These are phyloP conservation scores for Vultur gryphus DNA, from an alignment of 2,797 vertebrate species.

Conservation along the genomic window DNA sequence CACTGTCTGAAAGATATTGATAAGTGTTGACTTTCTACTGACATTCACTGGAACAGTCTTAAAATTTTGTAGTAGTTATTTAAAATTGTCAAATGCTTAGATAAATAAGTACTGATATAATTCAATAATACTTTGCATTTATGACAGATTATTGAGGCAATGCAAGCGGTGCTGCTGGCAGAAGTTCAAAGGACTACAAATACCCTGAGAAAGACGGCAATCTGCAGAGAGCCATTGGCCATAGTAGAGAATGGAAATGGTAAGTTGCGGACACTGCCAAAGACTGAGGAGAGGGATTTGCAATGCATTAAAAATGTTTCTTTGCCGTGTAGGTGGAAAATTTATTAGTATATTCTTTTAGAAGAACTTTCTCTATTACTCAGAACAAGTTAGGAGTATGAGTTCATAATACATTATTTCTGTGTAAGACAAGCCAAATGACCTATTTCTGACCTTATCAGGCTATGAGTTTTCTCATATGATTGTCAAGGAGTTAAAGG, in stretches of 20 bases:
- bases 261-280: background rate
- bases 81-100: background rate
- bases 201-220: background rate
- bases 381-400: background rate
- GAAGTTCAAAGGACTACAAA: constrained; percentile 71
- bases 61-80: background rate
- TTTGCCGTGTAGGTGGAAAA: constrained; percentile 24
- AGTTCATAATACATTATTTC: background rate
- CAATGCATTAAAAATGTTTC: background rate
- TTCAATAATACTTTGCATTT: constrained; percentile 9
- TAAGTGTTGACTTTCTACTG: background rate
- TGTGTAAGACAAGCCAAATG: background rate
- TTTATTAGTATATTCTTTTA: background rate
- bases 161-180: constrained; percentile 77
- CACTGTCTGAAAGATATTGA: background rate
- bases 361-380: background rate
- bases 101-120: background rate
- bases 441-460: background rate
- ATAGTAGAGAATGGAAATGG: background rate
- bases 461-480: background rate
- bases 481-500: background rate
- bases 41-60: background rate
- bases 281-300: background rate
- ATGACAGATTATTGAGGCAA: constrained; percentile 71
- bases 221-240: background rate